Evolutionary conservation across 2,797 vertebrate genomes (phyloP).

Genomic region (Lemur catta): DNA sequence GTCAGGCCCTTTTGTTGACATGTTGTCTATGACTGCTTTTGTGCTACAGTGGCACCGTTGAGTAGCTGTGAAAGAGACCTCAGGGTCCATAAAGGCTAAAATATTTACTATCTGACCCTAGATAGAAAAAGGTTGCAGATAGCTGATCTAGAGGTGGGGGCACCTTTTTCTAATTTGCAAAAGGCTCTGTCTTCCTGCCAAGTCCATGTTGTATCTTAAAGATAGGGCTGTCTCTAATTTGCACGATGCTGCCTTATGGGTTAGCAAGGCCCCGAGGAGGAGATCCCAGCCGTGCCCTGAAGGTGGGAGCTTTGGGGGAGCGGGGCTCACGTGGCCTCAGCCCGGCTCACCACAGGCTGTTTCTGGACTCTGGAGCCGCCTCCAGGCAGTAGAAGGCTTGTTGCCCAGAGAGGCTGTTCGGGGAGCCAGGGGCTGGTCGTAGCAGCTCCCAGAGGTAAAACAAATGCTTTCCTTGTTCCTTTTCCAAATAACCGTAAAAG

Average conservation of each 20-base stretch:
- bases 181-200: conserved; percentile 41
- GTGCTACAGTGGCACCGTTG: background rate
- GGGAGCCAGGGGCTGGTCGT: background rate
- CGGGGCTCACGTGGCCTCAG: background rate
- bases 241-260: background rate
- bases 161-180: conserved; percentile 62
- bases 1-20: background rate
- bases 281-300: background rate
- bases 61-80: background rate
- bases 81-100: background rate
- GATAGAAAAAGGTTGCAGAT: background rate
- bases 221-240: background rate
- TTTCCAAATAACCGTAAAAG: conserved; percentile 65
- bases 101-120: background rate
- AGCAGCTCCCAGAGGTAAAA: conserved; percentile 65
- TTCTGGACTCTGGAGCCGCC: background rate
- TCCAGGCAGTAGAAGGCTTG: background rate
- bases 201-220: background rate
- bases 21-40: background rate
- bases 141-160: background rate
- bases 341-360: background rate
- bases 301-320: background rate
- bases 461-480: conserved; percentile 69
- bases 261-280: background rate
- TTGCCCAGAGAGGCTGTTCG: background rate